phyloP scores from a whole-genome alignment of 2,113 vertebrate species.

The Clarias gariepinus region DNA sequence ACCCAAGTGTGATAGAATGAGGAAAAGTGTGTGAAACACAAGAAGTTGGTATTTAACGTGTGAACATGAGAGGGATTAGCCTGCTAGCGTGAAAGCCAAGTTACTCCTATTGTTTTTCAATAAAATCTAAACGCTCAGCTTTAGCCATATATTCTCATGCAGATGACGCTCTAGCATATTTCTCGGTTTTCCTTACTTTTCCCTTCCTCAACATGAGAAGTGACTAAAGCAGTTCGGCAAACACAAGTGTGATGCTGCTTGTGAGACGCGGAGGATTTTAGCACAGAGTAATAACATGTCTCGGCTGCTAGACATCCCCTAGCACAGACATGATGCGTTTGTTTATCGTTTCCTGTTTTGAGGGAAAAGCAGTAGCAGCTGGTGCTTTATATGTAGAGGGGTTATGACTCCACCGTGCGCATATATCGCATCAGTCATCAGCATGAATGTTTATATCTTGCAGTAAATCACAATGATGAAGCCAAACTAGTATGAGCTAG shows the following conservation, averaged over 20 bases:
- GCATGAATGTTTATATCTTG: background rate
- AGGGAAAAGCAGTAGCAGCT: background rate
- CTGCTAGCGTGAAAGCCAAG: background rate
- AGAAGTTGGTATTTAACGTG: conserved; percentile 24
- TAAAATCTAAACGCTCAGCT: background rate
- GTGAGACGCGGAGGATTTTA: background rate
- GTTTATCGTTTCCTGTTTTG: conserved; percentile 4
- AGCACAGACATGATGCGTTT: background rate
- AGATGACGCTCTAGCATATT: background rate
- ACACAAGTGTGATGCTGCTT: background rate
- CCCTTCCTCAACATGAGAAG: conserved; percentile 4
- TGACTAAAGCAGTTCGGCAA: background rate
- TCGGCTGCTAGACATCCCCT: background rate
- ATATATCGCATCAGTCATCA: background rate
- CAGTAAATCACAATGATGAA: background rate
- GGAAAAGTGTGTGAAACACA: conserved; percentile 21
- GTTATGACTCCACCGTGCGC: background rate
- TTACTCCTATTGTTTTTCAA: background rate
- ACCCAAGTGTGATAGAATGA: background rate
- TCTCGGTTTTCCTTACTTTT: background rate
- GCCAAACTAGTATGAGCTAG: background rate
- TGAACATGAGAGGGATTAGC: background rate
- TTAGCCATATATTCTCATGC: background rate
- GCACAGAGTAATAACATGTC: background rate
- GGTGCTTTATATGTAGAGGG: background rate